These are phyloP conservation scores for Zapus hudsonius DNA, from an alignment of 2,113 vertebrate genomes.

Conservation along the genomic window DNA sequence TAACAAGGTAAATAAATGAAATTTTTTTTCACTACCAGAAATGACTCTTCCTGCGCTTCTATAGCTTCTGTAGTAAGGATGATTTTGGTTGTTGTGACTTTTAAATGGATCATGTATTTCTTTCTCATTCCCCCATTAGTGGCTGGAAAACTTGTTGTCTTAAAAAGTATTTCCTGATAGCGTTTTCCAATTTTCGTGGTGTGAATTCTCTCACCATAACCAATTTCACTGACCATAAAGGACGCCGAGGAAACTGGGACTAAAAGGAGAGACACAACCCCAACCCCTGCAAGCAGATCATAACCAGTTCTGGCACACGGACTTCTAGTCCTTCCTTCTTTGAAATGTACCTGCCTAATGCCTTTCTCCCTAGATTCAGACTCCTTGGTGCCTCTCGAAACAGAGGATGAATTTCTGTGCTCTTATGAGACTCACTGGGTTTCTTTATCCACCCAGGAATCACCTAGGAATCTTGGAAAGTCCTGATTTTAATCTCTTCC, in stretches of 20 bases:
- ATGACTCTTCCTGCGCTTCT: neutral
- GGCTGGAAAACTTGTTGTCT: neutral
- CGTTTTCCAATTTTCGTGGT: neutral
- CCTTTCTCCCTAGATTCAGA: neutral
- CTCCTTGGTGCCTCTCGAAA: neutral
- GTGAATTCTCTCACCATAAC: neutral
- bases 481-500: neutral
- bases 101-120: constrained; percentile 20
- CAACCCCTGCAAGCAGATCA: neutral
- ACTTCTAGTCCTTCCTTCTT: neutral
- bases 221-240: neutral
- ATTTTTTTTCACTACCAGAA: neutral
- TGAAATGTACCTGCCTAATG: neutral
- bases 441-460: constrained; percentile 13
- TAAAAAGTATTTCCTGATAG: neutral
- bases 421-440: neutral
- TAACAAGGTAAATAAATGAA: constrained; percentile 41
- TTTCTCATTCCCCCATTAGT: neutral
- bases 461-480: neutral
- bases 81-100: constrained; percentile 5
- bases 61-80: neutral
- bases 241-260: neutral
- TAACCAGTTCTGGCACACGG: neutral
- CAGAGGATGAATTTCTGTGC: neutral
- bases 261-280: neutral